Evolutionary conservation across 2,113 vertebrate species (phyloP), one percentile per base, ranked within the genome.

Genomic region (Brienomyrus longianalis): DNA sequence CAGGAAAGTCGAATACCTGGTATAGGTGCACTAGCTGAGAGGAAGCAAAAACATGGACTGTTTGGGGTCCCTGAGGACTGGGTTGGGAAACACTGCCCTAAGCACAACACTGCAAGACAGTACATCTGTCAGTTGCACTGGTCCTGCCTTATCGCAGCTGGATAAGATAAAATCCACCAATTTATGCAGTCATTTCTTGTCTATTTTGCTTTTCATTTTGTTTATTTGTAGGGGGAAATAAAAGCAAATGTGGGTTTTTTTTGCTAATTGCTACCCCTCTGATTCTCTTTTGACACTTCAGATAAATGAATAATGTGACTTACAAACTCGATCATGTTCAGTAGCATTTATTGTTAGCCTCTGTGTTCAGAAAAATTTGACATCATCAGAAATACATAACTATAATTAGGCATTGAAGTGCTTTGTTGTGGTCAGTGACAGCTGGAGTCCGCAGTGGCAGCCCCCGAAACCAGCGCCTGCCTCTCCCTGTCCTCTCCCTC

Each of bases 401-500:
- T 19, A 88, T 11, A n/a, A 10, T 51, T 21, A 47, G 10, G 31
- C 39, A 47, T 87, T 80, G 80, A 88, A 88, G 91, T 90, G 88
- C 90, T 83, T 87, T 90, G 59, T 88, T 50, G 31, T 51, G 48
- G 1, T 90, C 48, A 87, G 52, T 52, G 45, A 66, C 83, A 11
- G 23, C 87, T 35, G 74, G 83, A 70, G 52, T 90, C 62, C 19
- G 23, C n/a, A 39, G 91, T 70, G 7, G 50, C 17, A 1, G 90
- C 90, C 3, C 51, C n/a, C 19, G 90, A 7, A 77, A 17, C 27
- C 9, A 90, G 56, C 80, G 8, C n/a, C 7, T 90, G 56, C 88
- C 11, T 27, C 45, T 88, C 85, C 35, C 74, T 89, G 88, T 31
- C 89, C 9, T 93, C 89, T 0, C 91, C 94, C 91, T 97, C 96